Conservation (phyloP, 2,797 vertebrate genomes). For the Graptemys geographica region DNA sequence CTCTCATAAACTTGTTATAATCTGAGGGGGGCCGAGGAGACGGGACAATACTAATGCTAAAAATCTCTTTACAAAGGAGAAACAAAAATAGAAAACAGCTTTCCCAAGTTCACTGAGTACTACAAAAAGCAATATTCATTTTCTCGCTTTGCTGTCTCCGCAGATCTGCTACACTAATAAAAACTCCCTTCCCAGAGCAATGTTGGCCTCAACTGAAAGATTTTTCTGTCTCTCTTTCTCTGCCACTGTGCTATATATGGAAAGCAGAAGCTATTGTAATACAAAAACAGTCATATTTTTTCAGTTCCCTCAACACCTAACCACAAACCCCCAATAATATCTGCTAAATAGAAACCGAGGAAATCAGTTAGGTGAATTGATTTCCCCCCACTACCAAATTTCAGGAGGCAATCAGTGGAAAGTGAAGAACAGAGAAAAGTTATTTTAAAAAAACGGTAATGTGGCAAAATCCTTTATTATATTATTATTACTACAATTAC, state of each 20-base stretch:
- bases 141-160: not conserved
- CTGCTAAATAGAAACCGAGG: not conserved
- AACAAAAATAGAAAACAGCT: not conserved
- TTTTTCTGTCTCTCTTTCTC: not conserved
- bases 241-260: not conserved
- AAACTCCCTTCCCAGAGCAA: not conserved
- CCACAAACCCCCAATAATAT: not conserved
- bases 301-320: not conserved
- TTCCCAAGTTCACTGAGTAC: not conserved
- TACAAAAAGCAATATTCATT: not conserved
- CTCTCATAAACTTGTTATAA: not conserved
- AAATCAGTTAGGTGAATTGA: slow-evolving; percentile 1
- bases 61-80: not conserved
- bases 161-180: not conserved
- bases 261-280: not conserved
- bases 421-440: not conserved
- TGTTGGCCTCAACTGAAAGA: not conserved
- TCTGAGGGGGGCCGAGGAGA: not conserved
- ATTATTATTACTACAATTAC: not conserved
- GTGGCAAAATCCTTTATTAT: not conserved
- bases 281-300: not conserved
- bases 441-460: not conserved
- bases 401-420: not conserved
- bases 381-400: not conserved
- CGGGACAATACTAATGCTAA: not conserved